Base-by-base conservation (phyloP, 1,140 invertebrate genomes). In the Aphis gossypii region DNA sequence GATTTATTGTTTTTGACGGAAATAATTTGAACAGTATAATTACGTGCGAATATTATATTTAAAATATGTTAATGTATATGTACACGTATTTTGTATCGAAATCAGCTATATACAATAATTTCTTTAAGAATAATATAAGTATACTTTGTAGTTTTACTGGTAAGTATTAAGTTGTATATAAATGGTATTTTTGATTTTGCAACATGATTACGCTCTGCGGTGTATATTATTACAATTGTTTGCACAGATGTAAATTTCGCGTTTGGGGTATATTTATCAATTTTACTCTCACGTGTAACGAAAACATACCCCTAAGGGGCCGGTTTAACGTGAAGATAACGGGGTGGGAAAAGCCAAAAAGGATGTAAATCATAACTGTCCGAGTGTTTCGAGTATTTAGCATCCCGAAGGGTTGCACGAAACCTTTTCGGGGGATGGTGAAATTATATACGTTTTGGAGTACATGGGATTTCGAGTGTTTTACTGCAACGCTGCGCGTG, bases 331-430 rank as follows among this genome's bases (percentile, higher is more conserved):
- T 46, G 60, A 76, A 91, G 90, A 91, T 82, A 91, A 82, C 90
- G 68, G 90, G 90, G 60, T 83, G 90, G 51, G 68, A 92, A 92
- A 82, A 92, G 90, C 90, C 41, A 83, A 92, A 92, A 92, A 83
- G 68, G 90, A 82, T 92, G 90, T 92, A 92, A 92, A 92, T 92
- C 90, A 92, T 92, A 92, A 92, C 90, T 51, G 90, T 82, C 90
- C 76, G 76, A 92, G 90, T 51, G 90, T 83, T 92, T 92, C 90
- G 46, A 92, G 90, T 76, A 92, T 92, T 92, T 82, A 92, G 90
- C 90, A 25, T 76, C 68, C 68, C 90, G 60, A 82, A 92, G 90
- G 90, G 90, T 92, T 51, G 89, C 86, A 35, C 25, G 46, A 83
- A 92, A 82, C 68, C 90, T 82, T 92, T 92, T 92, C 90, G 41